Evolutionary conservation across 2,888 invertebrate species (phyloP).

Genomic region (Harmothoe impar): DNA sequence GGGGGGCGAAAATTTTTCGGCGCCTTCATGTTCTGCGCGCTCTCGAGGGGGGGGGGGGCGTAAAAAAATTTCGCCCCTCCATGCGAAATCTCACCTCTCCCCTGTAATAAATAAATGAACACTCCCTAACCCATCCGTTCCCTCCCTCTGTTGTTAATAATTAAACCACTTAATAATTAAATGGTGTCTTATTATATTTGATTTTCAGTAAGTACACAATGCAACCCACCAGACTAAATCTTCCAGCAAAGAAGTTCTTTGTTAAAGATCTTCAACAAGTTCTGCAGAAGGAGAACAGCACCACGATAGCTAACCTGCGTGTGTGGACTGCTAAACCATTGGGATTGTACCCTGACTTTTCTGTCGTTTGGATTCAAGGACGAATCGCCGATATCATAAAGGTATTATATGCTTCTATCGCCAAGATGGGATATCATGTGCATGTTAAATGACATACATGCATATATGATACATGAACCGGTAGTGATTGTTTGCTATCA

Average conservation of each 20-base stretch:
- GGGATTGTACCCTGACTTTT: neutral
- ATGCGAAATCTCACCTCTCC: too few species aligned
- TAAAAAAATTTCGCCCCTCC: too few species aligned
- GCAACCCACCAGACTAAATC: neutral
- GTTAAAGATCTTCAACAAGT: conserved; percentile 27
- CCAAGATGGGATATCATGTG: neutral
- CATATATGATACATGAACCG: too few species aligned
- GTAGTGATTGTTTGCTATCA: too few species aligned
- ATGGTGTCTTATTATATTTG: neutral
- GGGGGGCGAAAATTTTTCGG: too few species aligned
- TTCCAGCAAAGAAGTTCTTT: conserved; percentile 21
- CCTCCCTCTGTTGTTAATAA: too few species aligned
- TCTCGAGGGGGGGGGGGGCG: too few species aligned
- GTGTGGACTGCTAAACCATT: neutral
- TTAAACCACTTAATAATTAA: too few species aligned
- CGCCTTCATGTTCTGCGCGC: too few species aligned
- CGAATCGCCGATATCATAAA: neutral
- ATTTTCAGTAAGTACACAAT: neutral
- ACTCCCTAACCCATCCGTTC: too few species aligned
- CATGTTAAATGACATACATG: neutral
- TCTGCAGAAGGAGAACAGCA: neutral
- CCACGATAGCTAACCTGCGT: neutral
- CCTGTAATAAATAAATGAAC: too few species aligned
- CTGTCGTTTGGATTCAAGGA: conserved; percentile 14
- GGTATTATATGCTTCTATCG: neutral